Evolutionary conservation across 2,797 vertebrate species (phyloP), one percentile per base, ranked within the genome.

Genomic region (Acrossocheilus wenchowensis): DNA sequence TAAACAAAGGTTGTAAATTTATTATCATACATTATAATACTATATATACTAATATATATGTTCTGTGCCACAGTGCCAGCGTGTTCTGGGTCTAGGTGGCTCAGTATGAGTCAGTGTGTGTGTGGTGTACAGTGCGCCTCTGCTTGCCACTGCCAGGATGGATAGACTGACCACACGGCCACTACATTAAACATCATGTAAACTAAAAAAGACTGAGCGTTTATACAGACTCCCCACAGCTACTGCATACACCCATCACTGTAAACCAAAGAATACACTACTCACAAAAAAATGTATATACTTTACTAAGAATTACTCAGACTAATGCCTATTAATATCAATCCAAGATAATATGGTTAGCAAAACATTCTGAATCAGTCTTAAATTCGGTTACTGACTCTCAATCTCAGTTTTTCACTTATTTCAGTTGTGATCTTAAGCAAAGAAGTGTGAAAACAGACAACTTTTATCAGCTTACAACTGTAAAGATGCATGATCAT

Each of bases 91-190:
- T 84, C 17, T 3, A 68, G 93, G 92, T 85, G 92, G 92, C 91
- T 93, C 34, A 66, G 74, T 57, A n/a, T 87, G 74, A 85, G 26
- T 92, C 19, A 78, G 86, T 86, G 80, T 75, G 86, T 86, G 78
- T 75, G 86, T 68, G 50, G 90, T 82, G 89, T 90, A 87, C 5
- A 86, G 92, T 30, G 11, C 1, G 87, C 83, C 92, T 91, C 52
- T 84, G 88, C 90, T 92, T 93, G 91, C 91, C 92, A 75, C 88
- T 26, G 86, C 19, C 57, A 91, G 90, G 91, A 90, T 84, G 92
- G 92, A 91, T 86, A 14, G 89, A 89, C 85, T 89, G 86, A 91
- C 93, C 92, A 89, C 92, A 92, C 15, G 86, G 34, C 71, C 88
- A 77, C 66, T 41, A 69, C 11, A 85, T 68, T 81, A 89, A 87